A percentile compares a stretch with the other conserved stretches of the same genome.
phyloP scores from a whole-genome alignment of 2,888 invertebrate species.

The Thecophora atra region DNA sequence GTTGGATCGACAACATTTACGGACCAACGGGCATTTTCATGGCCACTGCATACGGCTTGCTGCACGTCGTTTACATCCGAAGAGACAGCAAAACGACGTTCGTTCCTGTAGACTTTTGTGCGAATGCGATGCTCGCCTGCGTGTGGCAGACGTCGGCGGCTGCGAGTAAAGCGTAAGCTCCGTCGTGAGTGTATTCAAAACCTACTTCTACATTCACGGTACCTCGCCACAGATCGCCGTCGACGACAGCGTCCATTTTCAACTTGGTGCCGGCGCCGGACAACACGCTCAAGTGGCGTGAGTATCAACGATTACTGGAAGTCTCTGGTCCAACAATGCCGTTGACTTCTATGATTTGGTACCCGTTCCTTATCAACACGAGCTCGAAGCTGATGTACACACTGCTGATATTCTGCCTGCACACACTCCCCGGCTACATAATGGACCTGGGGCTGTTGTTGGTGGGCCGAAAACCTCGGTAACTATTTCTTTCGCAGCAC shows the following conservation, averaged over 20 bases:
- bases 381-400: slow-evolving; percentile 63
- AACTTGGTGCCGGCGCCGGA: slow-evolving; percentile 86
- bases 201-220: neutral
- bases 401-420: slow-evolving; percentile 70
- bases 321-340: slow-evolving; percentile 69
- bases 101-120: slow-evolving; percentile 67
- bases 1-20: slow-evolving; percentile 78
- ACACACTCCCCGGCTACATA: slow-evolving; percentile 73
- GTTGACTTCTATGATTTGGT: slow-evolving; percentile 75
- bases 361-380: slow-evolving; percentile 68
- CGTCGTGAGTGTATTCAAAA: neutral
- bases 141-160: slow-evolving; percentile 65
- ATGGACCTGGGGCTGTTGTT: slow-evolving; percentile 67
- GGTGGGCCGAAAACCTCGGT: slow-evolving; percentile 59
- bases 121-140: slow-evolving; percentile 65
- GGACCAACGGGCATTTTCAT: slow-evolving; percentile 68
- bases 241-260: slow-evolving; percentile 66
- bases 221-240: slow-evolving; percentile 16
- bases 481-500: slow-evolving; percentile 39
- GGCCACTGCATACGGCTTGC: slow-evolving; percentile 70
- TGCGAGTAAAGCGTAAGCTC: slow-evolving; percentile 10
- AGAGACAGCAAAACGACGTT: slow-evolving; percentile 59
- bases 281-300: slow-evolving; percentile 83
- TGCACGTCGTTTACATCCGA: slow-evolving; percentile 64
- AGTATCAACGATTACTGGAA: slow-evolving; percentile 66